phyloP scores from a whole-genome alignment of 1,140 invertebrate genomes.

The Drosophila takahashii region DNA sequence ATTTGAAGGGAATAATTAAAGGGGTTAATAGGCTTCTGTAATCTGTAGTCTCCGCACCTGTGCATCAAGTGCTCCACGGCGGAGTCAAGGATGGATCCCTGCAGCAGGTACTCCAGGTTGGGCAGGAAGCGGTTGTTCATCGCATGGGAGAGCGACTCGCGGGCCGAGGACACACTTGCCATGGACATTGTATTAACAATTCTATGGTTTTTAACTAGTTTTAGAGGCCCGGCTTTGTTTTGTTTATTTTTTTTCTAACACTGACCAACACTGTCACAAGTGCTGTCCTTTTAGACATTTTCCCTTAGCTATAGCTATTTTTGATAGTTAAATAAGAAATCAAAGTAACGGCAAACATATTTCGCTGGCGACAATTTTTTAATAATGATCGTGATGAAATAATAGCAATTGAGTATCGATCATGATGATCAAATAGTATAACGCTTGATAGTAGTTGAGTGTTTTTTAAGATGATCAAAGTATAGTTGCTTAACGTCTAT shows the following conservation, averaged over 20 bases:
- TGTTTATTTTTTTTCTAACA: neutral
- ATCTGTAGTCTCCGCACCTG: conserved; percentile 80
- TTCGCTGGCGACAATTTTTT: no score
- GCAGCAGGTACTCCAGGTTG: conserved; percentile 95
- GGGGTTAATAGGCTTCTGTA: no score
- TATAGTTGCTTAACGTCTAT: neutral
- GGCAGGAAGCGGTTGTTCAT: conserved; percentile 93
- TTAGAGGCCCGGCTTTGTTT: neutral
- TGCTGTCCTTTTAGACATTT: neutral
- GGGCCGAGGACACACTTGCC: conserved; percentile 86
- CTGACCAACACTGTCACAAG: neutral
- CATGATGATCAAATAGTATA: neutral
- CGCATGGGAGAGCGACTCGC: conserved; percentile 91
- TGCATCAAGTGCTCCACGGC: conserved; percentile 96
- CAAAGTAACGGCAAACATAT: no score
- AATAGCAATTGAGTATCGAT: neutral
- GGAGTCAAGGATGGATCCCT: conserved; percentile 96
- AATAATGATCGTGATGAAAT: no score
- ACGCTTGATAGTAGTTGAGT: no score
- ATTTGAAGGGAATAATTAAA: no score
- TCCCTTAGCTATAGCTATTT: neutral
- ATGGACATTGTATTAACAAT: conserved; percentile 17
- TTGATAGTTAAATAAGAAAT: neutral
- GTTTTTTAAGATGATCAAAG: neutral
- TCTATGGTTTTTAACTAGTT: neutral